These are phyloP conservation scores for Varroa destructor DNA, from an alignment of 1,140 invertebrate genomes.

Conservation along the genomic window DNA sequence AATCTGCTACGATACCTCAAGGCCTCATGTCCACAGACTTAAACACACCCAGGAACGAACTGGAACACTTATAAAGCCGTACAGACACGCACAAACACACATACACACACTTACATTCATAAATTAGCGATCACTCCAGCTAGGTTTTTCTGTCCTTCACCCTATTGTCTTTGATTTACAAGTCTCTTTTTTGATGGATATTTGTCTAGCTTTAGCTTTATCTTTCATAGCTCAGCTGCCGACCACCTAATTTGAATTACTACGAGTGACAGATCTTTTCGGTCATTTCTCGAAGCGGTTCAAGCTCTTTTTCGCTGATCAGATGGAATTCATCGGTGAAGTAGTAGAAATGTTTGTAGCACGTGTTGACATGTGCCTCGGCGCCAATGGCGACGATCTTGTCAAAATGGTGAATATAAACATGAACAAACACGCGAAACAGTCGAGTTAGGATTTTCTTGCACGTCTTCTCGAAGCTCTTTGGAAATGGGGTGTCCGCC, in stretches of 20 bases:
- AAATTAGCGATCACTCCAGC: too few species aligned
- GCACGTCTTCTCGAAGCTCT: slow-evolving; percentile 61
- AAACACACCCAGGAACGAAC: too few species aligned
- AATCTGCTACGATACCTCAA: too few species aligned
- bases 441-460: slow-evolving; percentile 77
- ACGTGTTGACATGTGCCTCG: slow-evolving; percentile 87
- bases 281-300: slow-evolving; percentile 50
- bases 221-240: too few species aligned
- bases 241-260: neutral
- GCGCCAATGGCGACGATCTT: slow-evolving; percentile 71
- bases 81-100: too few species aligned
- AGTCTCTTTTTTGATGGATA: too few species aligned
- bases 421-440: slow-evolving; percentile 88
- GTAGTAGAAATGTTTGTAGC: slow-evolving; percentile 93
- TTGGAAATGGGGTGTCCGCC: slow-evolving; percentile 72
- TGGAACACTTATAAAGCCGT: too few species aligned
- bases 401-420: slow-evolving; percentile 95
- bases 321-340: slow-evolving; percentile 80
- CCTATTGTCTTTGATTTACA: too few species aligned
- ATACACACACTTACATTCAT: too few species aligned
- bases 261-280: slow-evolving; percentile 12
- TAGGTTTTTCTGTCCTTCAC: too few species aligned
- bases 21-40: too few species aligned
- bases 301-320: slow-evolving; percentile 68
- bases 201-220: too few species aligned